phyloP scores from a whole-genome alignment of 2,113 vertebrate genomes.

The Sphaerodactylus townsendi region DNA sequence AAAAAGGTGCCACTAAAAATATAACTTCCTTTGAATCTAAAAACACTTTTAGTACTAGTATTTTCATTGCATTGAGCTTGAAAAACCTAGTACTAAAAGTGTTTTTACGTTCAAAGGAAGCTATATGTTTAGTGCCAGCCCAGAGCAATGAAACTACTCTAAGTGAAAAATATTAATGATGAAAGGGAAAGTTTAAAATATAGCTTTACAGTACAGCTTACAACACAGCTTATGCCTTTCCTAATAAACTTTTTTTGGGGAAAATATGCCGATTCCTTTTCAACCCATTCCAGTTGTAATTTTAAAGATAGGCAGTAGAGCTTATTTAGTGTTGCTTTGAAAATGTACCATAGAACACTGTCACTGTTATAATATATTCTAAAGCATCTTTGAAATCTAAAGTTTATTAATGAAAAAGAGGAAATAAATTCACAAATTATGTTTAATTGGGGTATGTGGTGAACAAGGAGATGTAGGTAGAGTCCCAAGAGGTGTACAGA shows the following conservation, averaged over 20 bases:
- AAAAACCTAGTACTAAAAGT: too few relatives aligned
- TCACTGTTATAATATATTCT: conserved; percentile 57
- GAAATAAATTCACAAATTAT: conserved; percentile 46
- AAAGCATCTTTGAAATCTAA: conserved; percentile 61
- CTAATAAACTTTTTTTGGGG: conserved; percentile 51
- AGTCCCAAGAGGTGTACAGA: conserved; percentile 5
- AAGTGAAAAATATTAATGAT: conserved; percentile 63
- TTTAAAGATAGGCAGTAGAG: conserved; percentile 65
- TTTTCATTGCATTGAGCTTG: too few relatives aligned
- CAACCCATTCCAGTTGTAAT: conserved; percentile 66
- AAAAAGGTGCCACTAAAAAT: conserved; percentile 58
- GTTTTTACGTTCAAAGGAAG: too few relatives aligned
- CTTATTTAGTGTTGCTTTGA: conserved; percentile 65
- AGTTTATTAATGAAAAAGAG: conserved; percentile 64
- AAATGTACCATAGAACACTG: too few relatives aligned
- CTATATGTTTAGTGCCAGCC: too few relatives aligned
- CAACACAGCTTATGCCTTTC: conserved; percentile 34
- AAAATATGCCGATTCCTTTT: conserved; percentile 47
- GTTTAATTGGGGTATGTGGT: conserved; percentile 41
- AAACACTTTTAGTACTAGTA: conserved; percentile 51
- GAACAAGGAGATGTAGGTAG: not conserved
- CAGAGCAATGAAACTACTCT: conserved; percentile 58
- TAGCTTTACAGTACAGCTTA: conserved; percentile 56
- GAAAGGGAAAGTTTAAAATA: conserved; percentile 50
- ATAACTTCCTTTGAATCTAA: conserved; percentile 61